Evolutionary conservation across 2,113 vertebrate genomes (phyloP).

Genomic region (Rhea pennata): DNA sequence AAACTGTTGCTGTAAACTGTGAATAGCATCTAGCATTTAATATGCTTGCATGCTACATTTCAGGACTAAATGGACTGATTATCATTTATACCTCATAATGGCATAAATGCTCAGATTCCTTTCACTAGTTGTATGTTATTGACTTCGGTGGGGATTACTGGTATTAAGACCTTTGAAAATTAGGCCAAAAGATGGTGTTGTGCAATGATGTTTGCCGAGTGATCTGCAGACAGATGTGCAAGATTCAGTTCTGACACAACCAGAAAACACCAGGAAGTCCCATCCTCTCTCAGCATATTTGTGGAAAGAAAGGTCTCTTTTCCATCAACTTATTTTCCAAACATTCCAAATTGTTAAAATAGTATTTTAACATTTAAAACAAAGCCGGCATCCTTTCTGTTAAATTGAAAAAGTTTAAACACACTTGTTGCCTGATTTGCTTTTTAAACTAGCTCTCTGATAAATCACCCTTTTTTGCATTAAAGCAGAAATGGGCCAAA

Average conservation of each 20-base stretch:
- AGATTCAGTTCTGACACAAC: neutral
- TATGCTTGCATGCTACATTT: neutral
- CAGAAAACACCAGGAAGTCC: neutral
- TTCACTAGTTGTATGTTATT: neutral
- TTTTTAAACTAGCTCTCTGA: neutral
- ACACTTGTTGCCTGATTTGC: neutral
- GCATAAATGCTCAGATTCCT: neutral
- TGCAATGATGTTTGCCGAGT: neutral
- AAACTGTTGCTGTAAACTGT: conserved; percentile 6
- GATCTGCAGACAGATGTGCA: neutral
- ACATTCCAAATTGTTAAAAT: neutral
- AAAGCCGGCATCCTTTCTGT: neutral
- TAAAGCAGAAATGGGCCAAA: neutral
- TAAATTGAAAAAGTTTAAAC: neutral
- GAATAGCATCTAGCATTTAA: neutral
- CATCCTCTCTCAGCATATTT: neutral
- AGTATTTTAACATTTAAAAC: neutral
- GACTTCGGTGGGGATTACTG: neutral
- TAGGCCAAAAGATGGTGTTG: neutral
- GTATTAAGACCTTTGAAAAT: neutral
- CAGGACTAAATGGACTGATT: neutral
- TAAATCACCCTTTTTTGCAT: neutral
- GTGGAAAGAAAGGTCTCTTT: neutral
- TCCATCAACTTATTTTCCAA: neutral
- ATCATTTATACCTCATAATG: neutral